Percentiles rank a stretch among this genome's conserved stretches.
Conservation (phyloP, 1,140 invertebrate species). For the Hyles euphorbiae region DNA sequence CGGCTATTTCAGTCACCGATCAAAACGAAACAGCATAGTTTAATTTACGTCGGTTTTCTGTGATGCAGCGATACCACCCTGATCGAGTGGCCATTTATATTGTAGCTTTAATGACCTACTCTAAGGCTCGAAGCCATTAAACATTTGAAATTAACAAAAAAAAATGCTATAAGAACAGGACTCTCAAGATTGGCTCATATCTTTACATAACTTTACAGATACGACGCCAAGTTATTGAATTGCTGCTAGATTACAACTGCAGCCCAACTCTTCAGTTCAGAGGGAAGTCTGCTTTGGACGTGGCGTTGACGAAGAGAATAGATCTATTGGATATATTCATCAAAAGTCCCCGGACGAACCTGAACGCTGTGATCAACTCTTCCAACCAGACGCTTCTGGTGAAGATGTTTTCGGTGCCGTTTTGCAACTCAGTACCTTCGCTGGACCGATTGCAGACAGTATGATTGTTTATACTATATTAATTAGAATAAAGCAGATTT, state of each 20-base stretch:
- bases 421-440: constrained; percentile 33
- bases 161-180: background rate
- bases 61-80: too few species aligned
- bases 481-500: too few species aligned
- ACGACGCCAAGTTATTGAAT: constrained; percentile 33
- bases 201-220: constrained; percentile 26
- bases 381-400: constrained; percentile 49
- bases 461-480: constrained; percentile 2
- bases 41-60: too few species aligned
- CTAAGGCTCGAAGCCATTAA: too few species aligned
- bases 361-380: constrained; percentile 52
- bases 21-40: too few species aligned
- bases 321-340: constrained; percentile 45
- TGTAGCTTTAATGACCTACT: too few species aligned
- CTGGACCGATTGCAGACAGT: constrained; percentile 40
- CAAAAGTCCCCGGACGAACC: constrained; percentile 35
- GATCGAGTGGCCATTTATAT: too few species aligned
- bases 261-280: constrained; percentile 38
- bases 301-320: constrained; percentile 38
- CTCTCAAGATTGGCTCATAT: too few species aligned
- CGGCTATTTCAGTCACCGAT: too few species aligned
- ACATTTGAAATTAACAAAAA: background rate
- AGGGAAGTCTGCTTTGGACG: constrained; percentile 47
- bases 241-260: constrained; percentile 49
- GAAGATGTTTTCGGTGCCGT: constrained; percentile 49